These are phyloP conservation scores for Drosophila setosimentum DNA, from an alignment of 2,888 invertebrate species.

Conservation along the genomic window DNA sequence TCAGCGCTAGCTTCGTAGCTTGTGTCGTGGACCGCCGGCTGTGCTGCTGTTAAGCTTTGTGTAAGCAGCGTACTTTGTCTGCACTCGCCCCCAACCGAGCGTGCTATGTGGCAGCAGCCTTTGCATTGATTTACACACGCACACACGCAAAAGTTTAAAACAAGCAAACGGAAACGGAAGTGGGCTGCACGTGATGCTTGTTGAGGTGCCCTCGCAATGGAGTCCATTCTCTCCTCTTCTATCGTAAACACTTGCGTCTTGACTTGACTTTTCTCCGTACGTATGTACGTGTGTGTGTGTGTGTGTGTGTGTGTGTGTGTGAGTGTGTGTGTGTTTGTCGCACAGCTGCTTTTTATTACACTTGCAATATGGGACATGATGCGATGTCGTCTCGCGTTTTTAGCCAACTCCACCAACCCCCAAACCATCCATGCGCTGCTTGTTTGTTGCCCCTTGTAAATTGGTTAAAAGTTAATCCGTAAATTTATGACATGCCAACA, in stretches of 20 bases:
- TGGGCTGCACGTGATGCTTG: slow-evolving; percentile 76
- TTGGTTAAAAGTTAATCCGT: slow-evolving; percentile 80
- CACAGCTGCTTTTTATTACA: slow-evolving; percentile 78
- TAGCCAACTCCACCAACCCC: background rate
- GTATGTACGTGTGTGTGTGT: slow-evolving; percentile 9
- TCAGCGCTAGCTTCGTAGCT: slow-evolving; percentile 14
- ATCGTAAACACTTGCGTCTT: slow-evolving; percentile 68
- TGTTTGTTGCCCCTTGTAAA: slow-evolving; percentile 72
- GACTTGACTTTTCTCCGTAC: slow-evolving; percentile 49
- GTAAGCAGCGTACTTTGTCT: slow-evolving; percentile 78
- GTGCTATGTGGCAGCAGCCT: slow-evolving; percentile 35
- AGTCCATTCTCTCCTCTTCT: slow-evolving; percentile 55
- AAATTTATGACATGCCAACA: slow-evolving; percentile 79
- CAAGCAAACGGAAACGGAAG: slow-evolving; percentile 79
- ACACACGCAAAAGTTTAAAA: slow-evolving; percentile 67
- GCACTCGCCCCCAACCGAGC: slow-evolving; percentile 23
- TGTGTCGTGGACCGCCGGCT: slow-evolving; percentile 58
- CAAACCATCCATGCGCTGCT: slow-evolving; percentile 19
- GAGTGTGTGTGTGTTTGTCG: slow-evolving; percentile 28
- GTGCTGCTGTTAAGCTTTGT: slow-evolving; percentile 78
- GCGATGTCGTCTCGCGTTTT: slow-evolving; percentile 58
- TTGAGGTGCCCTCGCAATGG: slow-evolving; percentile 56
- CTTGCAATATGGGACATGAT: slow-evolving; percentile 75
- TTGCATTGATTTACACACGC: slow-evolving; percentile 71
- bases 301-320: background rate